Evolutionary conservation across 1,140 invertebrate genomes (phyloP).

Genomic region (Lethocerus indicus): DNA sequence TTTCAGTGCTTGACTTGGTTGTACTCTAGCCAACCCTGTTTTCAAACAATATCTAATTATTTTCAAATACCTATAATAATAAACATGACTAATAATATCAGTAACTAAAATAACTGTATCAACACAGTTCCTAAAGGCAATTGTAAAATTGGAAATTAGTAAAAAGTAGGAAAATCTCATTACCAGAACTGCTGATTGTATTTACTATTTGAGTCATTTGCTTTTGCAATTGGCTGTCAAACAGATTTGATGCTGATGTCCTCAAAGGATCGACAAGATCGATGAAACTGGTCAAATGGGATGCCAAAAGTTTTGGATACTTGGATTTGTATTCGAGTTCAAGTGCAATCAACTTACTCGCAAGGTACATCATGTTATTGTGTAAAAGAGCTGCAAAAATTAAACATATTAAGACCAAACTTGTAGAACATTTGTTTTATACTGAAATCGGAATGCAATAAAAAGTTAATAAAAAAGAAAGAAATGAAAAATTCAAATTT

Average conservation of each 20-base stretch:
- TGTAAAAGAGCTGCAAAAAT: slow-evolving; percentile 35
- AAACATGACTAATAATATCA: too few species aligned
- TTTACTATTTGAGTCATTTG: slow-evolving; percentile 54
- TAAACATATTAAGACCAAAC: too few species aligned
- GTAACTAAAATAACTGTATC: too few species aligned
- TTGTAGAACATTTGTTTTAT: too few species aligned
- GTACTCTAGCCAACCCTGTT: too few species aligned
- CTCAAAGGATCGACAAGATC: slow-evolving; percentile 34
- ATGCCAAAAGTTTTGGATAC: slow-evolving; percentile 25
- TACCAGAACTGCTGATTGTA: slow-evolving; percentile 52
- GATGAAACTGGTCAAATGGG: slow-evolving; percentile 33
- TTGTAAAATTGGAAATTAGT: slow-evolving; percentile 8
- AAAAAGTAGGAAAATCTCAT: slow-evolving; percentile 10
- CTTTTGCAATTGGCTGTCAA: slow-evolving; percentile 50
- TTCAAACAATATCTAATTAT: too few species aligned
- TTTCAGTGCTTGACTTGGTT: too few species aligned
- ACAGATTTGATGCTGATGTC: slow-evolving; percentile 42
- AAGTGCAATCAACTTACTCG: slow-evolving; percentile 50
- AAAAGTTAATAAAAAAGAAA: too few species aligned
- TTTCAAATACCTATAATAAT: too few species aligned
- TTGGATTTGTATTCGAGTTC: slow-evolving; percentile 35
- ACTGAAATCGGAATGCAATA: too few species aligned
- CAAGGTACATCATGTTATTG: slow-evolving; percentile 83
- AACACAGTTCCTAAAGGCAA: too few species aligned
- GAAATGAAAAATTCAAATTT: too few species aligned